A percentile compares a stretch with the other conserved stretches of the same genome.
phyloP scores from a whole-genome alignment of 1,140 invertebrate species.

The Tetranychus cinnabarinus region DNA sequence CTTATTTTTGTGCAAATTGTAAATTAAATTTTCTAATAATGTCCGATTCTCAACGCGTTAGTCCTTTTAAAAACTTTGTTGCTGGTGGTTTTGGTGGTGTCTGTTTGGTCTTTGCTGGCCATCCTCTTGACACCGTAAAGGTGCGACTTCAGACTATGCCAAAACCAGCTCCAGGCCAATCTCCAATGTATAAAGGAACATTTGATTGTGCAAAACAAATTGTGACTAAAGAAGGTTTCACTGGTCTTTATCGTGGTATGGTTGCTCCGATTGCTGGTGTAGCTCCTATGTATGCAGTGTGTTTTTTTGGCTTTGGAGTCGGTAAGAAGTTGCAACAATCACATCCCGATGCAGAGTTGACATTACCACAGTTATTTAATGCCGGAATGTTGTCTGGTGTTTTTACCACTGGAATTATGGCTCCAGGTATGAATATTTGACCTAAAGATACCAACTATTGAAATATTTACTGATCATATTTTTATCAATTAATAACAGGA shows the following conservation, averaged over 20 bases:
- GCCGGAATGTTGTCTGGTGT: slow-evolving; percentile 65
- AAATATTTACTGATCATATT: not conserved
- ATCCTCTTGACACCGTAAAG: slow-evolving; percentile 62
- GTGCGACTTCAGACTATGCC: slow-evolving; percentile 54
- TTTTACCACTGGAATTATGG: slow-evolving; percentile 84
- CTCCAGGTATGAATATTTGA: slow-evolving; percentile 33
- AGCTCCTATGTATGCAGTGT: slow-evolving; percentile 48
- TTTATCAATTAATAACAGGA: slow-evolving; percentile 18
- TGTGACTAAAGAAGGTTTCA: slow-evolving; percentile 43
- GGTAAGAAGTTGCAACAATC: slow-evolving; percentile 51
- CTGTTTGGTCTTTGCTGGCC: slow-evolving; percentile 75
- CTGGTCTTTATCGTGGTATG: slow-evolving; percentile 36
- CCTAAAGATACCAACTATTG: not conserved
- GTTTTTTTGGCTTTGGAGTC: slow-evolving; percentile 84
- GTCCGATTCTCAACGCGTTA: slow-evolving; percentile 18
- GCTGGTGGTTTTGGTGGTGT: slow-evolving; percentile 89
- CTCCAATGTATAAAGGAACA: slow-evolving; percentile 59
- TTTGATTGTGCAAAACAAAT: slow-evolving; percentile 87
- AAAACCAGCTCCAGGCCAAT: slow-evolving; percentile 39
- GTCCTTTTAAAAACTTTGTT: slow-evolving; percentile 75
- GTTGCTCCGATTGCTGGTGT: slow-evolving; percentile 33
- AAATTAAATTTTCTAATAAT: not conserved
- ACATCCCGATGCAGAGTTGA: slow-evolving; percentile 36
- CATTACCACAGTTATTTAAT: slow-evolving; percentile 46
- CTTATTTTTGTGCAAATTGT: not conserved